phyloP scores from a whole-genome alignment of 1,140 invertebrate species.

The Nixonia krombeini region DNA sequence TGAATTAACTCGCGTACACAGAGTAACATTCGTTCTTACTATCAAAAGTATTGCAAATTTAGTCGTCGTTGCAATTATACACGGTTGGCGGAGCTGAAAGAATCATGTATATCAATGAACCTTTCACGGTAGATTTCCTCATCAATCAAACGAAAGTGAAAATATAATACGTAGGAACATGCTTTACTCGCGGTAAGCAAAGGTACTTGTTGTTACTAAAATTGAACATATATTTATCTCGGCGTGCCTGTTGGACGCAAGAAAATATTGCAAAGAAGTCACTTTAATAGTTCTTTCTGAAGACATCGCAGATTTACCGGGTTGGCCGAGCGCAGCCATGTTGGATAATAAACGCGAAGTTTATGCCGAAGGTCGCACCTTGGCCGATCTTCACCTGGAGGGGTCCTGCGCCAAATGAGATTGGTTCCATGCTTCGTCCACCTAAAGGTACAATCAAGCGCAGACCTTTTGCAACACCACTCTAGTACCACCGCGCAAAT shows the following conservation, averaged over 20 bases:
- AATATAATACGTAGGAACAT: too few species aligned
- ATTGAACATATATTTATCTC: too few species aligned
- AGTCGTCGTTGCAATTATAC: too few species aligned
- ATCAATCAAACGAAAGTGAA: too few species aligned
- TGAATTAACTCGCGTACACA: too few species aligned
- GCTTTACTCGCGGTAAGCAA: too few species aligned
- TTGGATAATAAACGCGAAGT: constrained; percentile 50
- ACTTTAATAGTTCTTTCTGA: constrained; percentile 21
- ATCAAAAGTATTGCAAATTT: too few species aligned
- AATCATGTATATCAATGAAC: too few species aligned
- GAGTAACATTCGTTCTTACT: too few species aligned
- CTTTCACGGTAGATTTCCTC: too few species aligned
- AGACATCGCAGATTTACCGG: constrained; percentile 47
- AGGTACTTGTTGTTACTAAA: too few species aligned
- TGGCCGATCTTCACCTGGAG: constrained; percentile 51
- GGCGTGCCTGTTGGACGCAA: background rate
- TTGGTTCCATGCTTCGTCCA: constrained; percentile 54
- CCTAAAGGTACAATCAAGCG: constrained; percentile 54
- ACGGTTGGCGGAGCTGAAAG: too few species aligned
- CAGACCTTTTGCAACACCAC: constrained; percentile 31
- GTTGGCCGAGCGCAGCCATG: constrained; percentile 35
- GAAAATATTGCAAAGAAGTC: constrained; percentile 26
- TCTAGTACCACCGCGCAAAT: constrained; percentile 17
- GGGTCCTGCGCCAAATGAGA: constrained; percentile 54
- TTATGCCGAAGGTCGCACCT: constrained; percentile 51